Base-by-base conservation (phyloP, 1,140 invertebrate species). In the Streblospio benedicti region DNA sequence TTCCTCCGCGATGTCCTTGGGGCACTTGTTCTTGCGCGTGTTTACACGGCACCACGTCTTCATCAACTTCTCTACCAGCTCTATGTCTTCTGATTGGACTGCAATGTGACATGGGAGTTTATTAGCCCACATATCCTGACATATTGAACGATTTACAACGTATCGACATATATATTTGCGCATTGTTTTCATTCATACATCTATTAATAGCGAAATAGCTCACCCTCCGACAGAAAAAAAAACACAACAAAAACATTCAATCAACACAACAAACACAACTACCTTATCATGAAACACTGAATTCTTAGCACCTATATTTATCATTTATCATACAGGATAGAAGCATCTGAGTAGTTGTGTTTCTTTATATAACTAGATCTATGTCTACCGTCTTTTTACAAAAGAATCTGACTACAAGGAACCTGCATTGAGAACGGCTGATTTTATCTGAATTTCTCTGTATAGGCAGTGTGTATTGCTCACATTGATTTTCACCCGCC, bases 1-100 rank as follows among this genome's bases (percentile, higher is more conserved):
- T 20, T 63, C 61, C 27, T 63, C 60, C 14, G 63, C 63, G 9
- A 63, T 18, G 30, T 60, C 47, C 6, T 30, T 6, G 28, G 63
- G 30, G n/a, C 44, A 51, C 38, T 62, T 62, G 33, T 62, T 57
- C 16, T 30, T 53, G 23, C 18, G 12, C 18, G 52, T 4, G 25
- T 63, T 55, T 16, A 64, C 62, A 43, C 63, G 38, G 32, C 58
- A 60, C 63, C 63, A 65, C 9, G 55, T 25, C 33, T 56, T 59
- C 55, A 65, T 30, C 12, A 60, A 52, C 35, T 57, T 38, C 50
- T 64, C 59, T n/a, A 57, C 59, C n/a, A 57, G 16, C 14, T 51
- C 54, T 12, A 55, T 32, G 20, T 64, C 47, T 43, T 64, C 61
- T 27, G 30, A 23, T 23, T 56, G 27, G 27, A 60, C 59, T 60